Evolutionary conservation across 2,888 invertebrate genomes (phyloP).

Genomic region (Xestia ashworthii): DNA sequence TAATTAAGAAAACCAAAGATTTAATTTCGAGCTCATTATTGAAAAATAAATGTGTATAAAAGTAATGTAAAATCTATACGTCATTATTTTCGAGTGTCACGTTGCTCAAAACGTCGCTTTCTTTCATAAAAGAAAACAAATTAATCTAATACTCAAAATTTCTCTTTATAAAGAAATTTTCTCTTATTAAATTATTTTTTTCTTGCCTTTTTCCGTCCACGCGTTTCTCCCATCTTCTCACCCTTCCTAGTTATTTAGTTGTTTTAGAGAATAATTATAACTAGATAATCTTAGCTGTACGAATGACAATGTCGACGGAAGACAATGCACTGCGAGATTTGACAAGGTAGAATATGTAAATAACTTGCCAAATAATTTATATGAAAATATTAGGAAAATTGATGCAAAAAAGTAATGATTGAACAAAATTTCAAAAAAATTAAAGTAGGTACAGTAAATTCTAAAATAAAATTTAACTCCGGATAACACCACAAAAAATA

Average conservation of each 20-base stretch:
- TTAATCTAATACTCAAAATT: not conserved
- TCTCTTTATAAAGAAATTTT: slow-evolving; percentile 13
- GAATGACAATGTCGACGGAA: slow-evolving; percentile 66
- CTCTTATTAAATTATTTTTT: slow-evolving; percentile 22
- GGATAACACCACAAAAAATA: not conserved
- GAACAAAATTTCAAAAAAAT: not conserved
- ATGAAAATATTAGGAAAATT: slow-evolving; percentile 45
- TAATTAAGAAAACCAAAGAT: slow-evolving; percentile 58
- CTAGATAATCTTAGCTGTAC: slow-evolving; percentile 50
- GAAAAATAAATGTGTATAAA: slow-evolving; percentile 5
- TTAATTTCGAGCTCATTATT: slow-evolving; percentile 13
- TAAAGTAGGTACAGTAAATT: not conserved
- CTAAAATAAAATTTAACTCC: not conserved
- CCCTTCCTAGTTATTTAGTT: slow-evolving; percentile 56
- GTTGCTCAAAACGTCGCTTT: slow-evolving; percentile 31
- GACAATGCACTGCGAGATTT: slow-evolving; percentile 87
- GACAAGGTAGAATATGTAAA: slow-evolving; percentile 82
- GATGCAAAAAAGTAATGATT: slow-evolving; percentile 27
- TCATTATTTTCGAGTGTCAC: slow-evolving; percentile 19
- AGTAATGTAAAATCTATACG: not conserved
- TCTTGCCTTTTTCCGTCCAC: slow-evolving; percentile 66
- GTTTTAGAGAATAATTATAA: slow-evolving; percentile 46
- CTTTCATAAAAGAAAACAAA: not conserved
- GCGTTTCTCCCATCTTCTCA: slow-evolving; percentile 43
- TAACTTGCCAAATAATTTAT: slow-evolving; percentile 76